These are phyloP conservation scores for Garra rufa DNA, from an alignment of 2,113 vertebrate species.

Conservation along the genomic window DNA sequence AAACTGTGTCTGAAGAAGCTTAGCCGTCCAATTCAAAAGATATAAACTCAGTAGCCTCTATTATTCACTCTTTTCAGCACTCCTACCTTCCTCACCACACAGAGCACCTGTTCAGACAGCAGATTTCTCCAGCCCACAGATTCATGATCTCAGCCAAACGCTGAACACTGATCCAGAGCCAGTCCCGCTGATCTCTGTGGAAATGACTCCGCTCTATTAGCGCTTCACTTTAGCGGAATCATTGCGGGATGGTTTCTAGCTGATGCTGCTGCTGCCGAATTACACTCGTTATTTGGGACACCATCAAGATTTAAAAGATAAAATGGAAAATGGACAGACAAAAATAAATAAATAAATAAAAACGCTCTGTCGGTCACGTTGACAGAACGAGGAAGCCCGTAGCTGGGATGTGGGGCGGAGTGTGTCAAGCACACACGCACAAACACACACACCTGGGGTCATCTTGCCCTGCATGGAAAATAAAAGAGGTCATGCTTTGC, in stretches of 20 bases:
- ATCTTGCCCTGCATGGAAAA: background rate
- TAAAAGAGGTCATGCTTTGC: slow-evolving; percentile 43
- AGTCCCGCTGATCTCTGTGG: slow-evolving; percentile 21
- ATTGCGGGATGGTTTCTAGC: background rate
- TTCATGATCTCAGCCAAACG: slow-evolving; percentile 14
- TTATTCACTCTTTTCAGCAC: slow-evolving; percentile 15
- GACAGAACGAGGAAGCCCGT: background rate
- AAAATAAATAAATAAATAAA: background rate
- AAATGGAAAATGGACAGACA: slow-evolving; percentile 3
- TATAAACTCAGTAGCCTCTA: background rate
- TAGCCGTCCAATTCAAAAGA: background rate
- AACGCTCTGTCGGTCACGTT: background rate
- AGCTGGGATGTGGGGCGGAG: background rate
- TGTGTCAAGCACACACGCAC: background rate
- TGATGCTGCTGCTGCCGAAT: background rate
- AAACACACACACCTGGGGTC: slow-evolving; percentile 37
- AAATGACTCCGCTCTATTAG: slow-evolving; percentile 20
- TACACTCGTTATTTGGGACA: background rate
- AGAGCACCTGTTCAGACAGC: slow-evolving; percentile 28
- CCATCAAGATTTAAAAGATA: background rate
- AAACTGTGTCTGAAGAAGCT: slow-evolving; percentile 3
- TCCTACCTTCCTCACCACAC: slow-evolving; percentile 9
- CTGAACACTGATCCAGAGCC: slow-evolving; percentile 22
- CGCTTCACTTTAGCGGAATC: slow-evolving; percentile 14
- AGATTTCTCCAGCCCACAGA: slow-evolving; percentile 9